Evolutionary conservation across 2,113 vertebrate genomes (phyloP).

Genomic region (Nerophis ophidion): DNA sequence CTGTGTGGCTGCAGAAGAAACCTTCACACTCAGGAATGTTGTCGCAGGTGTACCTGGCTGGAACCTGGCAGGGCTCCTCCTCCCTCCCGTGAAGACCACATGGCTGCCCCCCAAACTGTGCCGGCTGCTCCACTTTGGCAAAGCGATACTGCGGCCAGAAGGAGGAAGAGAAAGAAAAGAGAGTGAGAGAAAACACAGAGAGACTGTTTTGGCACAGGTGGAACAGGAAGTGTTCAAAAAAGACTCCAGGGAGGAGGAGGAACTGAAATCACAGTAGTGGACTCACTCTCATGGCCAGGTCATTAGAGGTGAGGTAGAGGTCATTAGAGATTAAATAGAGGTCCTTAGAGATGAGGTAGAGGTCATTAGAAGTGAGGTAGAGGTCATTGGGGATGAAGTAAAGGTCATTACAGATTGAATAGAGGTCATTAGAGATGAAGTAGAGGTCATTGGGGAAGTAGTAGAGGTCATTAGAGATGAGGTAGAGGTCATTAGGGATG

Average conservation of each 20-base stretch:
- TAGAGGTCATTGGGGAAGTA: too few species aligned
- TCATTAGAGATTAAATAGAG: too few species aligned
- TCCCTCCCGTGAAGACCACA: slow-evolving; percentile 75
- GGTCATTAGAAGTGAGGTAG: too few species aligned
- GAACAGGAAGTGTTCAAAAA: slow-evolving; percentile 14
- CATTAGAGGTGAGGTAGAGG: slow-evolving; percentile 25
- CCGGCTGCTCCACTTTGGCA: slow-evolving; percentile 71
- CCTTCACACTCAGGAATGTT: slow-evolving; percentile 79
- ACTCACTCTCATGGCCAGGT: slow-evolving; percentile 53
- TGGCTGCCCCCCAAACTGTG: slow-evolving; percentile 80
- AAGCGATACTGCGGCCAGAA: slow-evolving; percentile 76
- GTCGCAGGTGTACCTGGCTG: slow-evolving; percentile 67
- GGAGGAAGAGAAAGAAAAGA: slow-evolving; percentile 33
- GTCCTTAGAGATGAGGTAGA: too few species aligned
- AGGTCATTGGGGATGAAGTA: too few species aligned
- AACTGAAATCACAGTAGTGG: slow-evolving; percentile 46
- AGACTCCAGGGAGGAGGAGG: slow-evolving; percentile 31
- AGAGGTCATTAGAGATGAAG: too few species aligned
- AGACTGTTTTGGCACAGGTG: slow-evolving; percentile 7
- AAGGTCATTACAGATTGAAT: too few species aligned
- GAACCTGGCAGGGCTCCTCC: slow-evolving; percentile 73
- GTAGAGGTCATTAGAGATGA: too few species aligned
- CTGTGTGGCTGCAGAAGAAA: slow-evolving; percentile 81
- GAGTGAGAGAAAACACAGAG: slow-evolving; percentile 28
- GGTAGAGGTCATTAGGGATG: too few species aligned